Percentiles rank a stretch among this genome's conserved stretches.
Evolutionary conservation across 1,140 invertebrate species (phyloP).

Genomic region (Cataglyphis hispanica): DNA sequence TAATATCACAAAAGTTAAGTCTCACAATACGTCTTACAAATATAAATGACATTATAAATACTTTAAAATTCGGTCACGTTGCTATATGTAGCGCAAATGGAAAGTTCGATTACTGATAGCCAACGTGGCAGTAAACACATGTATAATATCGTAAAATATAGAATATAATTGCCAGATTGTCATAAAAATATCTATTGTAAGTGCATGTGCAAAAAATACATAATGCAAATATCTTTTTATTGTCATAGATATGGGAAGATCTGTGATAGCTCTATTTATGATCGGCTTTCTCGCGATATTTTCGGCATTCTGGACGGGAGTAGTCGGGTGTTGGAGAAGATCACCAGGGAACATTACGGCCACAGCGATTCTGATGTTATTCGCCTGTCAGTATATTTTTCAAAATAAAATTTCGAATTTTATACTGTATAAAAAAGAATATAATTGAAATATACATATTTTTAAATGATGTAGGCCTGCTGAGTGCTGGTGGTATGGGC

Average conservation of each 20-base stretch:
- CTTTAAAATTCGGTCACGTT: slow-evolving; percentile 37
- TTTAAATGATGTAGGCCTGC: slow-evolving; percentile 88
- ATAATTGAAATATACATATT: not conserved
- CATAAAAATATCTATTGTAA: not conserved
- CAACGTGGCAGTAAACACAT: not conserved
- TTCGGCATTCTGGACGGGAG: slow-evolving; percentile 97
- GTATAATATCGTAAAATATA: not conserved
- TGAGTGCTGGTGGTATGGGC: slow-evolving; percentile 96
- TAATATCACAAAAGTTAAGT: slow-evolving; percentile 2
- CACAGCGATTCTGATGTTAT: slow-evolving; percentile 96
- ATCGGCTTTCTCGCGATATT: slow-evolving; percentile 95
- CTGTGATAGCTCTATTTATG: slow-evolving; percentile 96
- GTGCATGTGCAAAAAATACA: not conserved
- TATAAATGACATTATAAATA: slow-evolving; percentile 19
- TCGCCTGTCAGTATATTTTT: slow-evolving; percentile 91
- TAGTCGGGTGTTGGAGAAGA: slow-evolving; percentile 96
- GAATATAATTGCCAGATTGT: not conserved
- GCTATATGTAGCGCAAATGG: slow-evolving; percentile 3
- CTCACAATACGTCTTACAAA: not conserved
- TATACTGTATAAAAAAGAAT: not conserved
- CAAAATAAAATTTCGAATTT: slow-evolving; percentile 20
- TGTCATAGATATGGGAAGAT: slow-evolving; percentile 94
- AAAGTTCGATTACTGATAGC: slow-evolving; percentile 12
- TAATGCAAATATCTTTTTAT: not conserved
- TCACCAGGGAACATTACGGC: slow-evolving; percentile 97